Percentiles rank a stretch among this genome's conserved stretches.
phyloP scores from a whole-genome alignment of 1,140 invertebrate species.

The Caenorhabditis latens region DNA sequence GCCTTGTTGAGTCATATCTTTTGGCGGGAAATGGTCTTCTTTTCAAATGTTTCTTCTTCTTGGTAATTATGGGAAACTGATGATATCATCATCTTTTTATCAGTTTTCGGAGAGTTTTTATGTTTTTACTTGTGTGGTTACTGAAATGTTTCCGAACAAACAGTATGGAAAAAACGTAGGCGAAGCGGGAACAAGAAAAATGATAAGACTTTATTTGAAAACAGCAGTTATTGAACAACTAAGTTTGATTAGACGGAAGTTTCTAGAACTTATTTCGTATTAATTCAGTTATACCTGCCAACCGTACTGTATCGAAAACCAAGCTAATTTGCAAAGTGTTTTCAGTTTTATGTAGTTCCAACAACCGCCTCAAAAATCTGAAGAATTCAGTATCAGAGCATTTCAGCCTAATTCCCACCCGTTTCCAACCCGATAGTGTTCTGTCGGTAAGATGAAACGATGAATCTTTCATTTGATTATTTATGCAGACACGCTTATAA shows the following conservation, averaged over 20 bases:
- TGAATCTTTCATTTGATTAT: constrained; percentile 37
- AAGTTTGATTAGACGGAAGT: no score
- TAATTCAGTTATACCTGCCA: no score
- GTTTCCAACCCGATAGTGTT: not conserved
- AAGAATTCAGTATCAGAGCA: no score
- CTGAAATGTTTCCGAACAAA: constrained; percentile 1
- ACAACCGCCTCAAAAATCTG: no score
- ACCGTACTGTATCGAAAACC: no score
- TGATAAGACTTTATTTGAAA: not conserved
- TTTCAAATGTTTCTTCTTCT: not conserved
- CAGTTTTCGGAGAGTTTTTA: constrained; percentile 21
- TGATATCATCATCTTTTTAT: constrained; percentile 15
- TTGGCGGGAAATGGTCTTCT: constrained; percentile 12
- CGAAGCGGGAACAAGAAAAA: not conserved
- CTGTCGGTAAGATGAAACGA: constrained; percentile 43
- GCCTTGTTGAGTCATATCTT: constrained; percentile 33
- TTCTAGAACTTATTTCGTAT: no score
- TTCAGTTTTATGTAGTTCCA: no score
- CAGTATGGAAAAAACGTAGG: not conserved
- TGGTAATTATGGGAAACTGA: not conserved
- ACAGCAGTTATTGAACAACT: not conserved
- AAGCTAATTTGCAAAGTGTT: no score
- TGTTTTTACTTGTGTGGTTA: not conserved
- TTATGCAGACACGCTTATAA: constrained; percentile 48
- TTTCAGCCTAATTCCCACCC: not conserved